A percentile compares a stretch with the other conserved stretches of the same genome.
Conservation (phyloP, 2,888 invertebrate genomes). For the Julus scanicus region DNA sequence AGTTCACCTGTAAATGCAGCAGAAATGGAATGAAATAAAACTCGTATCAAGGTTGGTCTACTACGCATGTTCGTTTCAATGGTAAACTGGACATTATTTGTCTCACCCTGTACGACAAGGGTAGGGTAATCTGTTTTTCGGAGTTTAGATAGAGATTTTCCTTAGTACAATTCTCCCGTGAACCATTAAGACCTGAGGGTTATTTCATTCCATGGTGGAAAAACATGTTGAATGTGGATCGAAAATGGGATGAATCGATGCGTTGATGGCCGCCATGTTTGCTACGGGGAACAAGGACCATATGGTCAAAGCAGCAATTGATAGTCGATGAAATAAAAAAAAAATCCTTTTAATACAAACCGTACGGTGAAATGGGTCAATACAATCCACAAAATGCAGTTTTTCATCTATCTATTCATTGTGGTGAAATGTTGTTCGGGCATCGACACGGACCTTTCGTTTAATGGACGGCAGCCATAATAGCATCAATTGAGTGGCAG, state of each 20-base stretch:
- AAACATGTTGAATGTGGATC: conserved; percentile 28
- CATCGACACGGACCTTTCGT: background rate
- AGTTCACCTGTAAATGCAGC: too few species aligned
- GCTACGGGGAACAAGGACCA: background rate
- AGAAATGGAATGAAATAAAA: too few species aligned
- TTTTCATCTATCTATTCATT: conserved; percentile 30
- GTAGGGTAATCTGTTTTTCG: background rate
- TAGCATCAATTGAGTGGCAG: conserved; percentile 23
- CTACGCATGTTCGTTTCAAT: too few species aligned
- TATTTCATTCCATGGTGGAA: background rate
- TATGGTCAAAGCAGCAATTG: background rate
- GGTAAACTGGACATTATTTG: too few species aligned
- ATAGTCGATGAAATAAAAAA: background rate
- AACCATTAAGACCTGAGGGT: background rate
- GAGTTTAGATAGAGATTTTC: background rate
- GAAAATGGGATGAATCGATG: background rate
- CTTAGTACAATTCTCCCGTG: background rate
- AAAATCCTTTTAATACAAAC: background rate
- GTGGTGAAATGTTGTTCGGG: background rate
- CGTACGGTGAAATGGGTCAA: background rate
- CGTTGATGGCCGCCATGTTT: background rate
- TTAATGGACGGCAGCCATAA: conserved; percentile 8
- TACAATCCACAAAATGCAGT: background rate
- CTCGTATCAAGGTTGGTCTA: too few species aligned
- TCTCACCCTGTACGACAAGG: background rate